Conservation (phyloP, 2,888 invertebrate genomes). For the Drosophila pseudotalamancana region DNA sequence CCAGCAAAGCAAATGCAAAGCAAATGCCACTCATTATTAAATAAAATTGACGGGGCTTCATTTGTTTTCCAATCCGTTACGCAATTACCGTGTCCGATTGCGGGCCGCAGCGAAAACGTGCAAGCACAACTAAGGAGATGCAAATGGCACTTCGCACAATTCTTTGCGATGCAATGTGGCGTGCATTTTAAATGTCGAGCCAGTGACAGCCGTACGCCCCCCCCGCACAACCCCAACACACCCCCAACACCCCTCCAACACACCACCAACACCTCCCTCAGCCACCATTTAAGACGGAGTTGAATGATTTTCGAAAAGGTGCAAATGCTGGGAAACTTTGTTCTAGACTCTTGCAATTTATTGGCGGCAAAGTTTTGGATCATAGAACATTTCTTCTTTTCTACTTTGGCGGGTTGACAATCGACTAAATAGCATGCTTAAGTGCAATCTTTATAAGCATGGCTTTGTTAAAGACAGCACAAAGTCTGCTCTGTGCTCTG, state of each 20-base stretch:
- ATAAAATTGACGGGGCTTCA: slow-evolving; percentile 66
- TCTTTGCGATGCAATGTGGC: slow-evolving; percentile 25
- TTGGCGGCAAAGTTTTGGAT: not conserved
- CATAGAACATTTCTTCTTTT: no score
- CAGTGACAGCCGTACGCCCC: slow-evolving; percentile 10
- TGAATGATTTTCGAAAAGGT: not conserved
- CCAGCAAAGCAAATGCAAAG: slow-evolving; percentile 17
- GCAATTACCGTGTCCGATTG: slow-evolving; percentile 11
- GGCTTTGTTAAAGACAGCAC: no score
- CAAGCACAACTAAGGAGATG: not conserved
- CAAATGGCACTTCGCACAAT: slow-evolving; percentile 17
- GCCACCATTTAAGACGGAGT: no score
- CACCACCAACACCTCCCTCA: no score
- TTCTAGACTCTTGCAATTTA: slow-evolving; percentile 7
- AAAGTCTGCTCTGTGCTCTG: no score
- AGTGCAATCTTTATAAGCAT: not conserved
- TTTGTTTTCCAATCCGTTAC: slow-evolving; percentile 40
- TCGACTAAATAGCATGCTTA: not conserved
- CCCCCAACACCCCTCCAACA: no score
- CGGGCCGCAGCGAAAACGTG: slow-evolving; percentile 23
- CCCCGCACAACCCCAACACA: no score
- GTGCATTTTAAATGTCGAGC: slow-evolving; percentile 40
- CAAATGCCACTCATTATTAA: slow-evolving; percentile 67
- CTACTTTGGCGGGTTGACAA: no score
- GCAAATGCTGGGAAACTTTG: slow-evolving; percentile 10